A percentile compares a stretch with the other conserved stretches of the same genome.
Conservation (phyloP, 2,113 vertebrate species). For the Bucco capensis region DNA sequence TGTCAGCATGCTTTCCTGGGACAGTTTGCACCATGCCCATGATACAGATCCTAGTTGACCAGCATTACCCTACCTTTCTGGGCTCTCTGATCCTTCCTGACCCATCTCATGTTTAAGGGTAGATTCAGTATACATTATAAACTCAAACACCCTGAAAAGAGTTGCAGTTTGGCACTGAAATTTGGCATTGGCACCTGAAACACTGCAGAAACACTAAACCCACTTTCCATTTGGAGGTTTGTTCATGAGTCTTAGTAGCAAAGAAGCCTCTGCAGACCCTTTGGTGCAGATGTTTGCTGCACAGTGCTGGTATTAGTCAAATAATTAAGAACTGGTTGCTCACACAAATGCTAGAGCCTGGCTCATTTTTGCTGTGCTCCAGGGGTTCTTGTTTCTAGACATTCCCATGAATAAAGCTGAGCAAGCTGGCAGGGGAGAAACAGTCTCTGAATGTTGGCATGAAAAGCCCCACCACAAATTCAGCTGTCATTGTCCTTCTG, state of each 20-base stretch:
- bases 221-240: background rate
- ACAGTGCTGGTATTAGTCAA: background rate
- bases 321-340: slow-evolving; percentile 9
- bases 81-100: background rate
- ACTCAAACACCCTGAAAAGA: background rate
- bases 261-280: background rate
- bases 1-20: background rate
- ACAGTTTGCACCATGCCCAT: background rate
- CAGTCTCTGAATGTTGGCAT: slow-evolving; percentile 30
- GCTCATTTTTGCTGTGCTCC: slow-evolving; percentile 16
- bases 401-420: slow-evolving; percentile 57
- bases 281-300: background rate
- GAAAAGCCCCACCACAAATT: slow-evolving; percentile 42
- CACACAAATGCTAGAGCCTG: background rate
- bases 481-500: slow-evolving; percentile 38
- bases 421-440: slow-evolving; percentile 33
- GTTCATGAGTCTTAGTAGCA: background rate
- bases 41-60: background rate
- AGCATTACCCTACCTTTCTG: background rate
- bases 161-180: background rate
- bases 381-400: slow-evolving; percentile 51
- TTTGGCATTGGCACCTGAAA: background rate
- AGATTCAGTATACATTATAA: background rate
- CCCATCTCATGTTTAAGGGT: background rate
- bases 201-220: background rate